Evolutionary conservation across 2,888 invertebrate species (phyloP).

Genomic region (Hanleya hanleyi): DNA sequence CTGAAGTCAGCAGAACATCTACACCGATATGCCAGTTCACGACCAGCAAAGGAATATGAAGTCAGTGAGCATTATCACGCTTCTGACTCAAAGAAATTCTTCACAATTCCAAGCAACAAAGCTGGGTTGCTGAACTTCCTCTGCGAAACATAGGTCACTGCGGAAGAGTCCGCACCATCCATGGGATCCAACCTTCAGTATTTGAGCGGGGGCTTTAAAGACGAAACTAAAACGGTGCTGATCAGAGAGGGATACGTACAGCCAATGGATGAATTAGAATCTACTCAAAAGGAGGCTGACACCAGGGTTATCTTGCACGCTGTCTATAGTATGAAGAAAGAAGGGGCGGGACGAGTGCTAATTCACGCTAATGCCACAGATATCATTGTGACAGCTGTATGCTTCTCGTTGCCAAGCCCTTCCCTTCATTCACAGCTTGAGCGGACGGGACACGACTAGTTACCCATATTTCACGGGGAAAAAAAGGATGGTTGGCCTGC

Average conservation of each 20-base stretch:
- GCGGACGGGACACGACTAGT: not conserved
- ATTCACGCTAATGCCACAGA: slow-evolving; percentile 19
- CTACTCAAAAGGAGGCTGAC: not conserved
- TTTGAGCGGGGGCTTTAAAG: not conserved
- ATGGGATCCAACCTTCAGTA: not conserved
- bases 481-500: not conserved
- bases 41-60: not conserved
- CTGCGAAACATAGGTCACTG: not conserved
- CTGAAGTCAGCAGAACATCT: not conserved
- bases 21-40: not conserved
- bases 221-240: not conserved
- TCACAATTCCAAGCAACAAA: not conserved
- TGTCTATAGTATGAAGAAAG: not conserved
- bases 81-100: not conserved
- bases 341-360: not conserved
- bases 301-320: not conserved
- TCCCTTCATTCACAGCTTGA: not conserved
- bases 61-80: not conserved
- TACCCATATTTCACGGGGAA: not conserved
- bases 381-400: slow-evolving; percentile 28
- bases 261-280: not conserved
- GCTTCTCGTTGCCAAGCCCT: slow-evolving; percentile 1
- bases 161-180: not conserved
- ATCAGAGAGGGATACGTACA: not conserved
- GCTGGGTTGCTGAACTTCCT: not conserved